Evolutionary conservation across 92 coral and sea anemone species (phyloP), one percentile per base, ranked within the genome.

Genomic region (Zoanthus sociatus): DNA sequence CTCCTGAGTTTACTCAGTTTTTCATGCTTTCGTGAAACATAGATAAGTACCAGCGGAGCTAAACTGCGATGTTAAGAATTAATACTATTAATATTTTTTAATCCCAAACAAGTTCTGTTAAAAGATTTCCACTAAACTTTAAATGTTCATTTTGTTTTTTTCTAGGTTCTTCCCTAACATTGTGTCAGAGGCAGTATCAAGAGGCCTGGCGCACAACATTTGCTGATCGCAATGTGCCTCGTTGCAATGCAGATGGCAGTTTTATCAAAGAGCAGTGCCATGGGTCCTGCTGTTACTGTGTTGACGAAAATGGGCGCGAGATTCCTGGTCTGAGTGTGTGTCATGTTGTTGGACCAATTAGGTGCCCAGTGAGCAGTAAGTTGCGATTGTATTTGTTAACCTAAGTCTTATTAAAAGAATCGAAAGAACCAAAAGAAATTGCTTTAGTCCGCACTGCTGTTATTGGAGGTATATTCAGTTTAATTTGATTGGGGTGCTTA

Each of bases 101-200:
- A 37, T 37, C 55, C 7, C 10, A 3, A 7, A 50, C 12, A 7
- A 11, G 55, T 5, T 1, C 1, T 50, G 55, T 1, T 63, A 16
- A 7, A 17, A 17, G n/a, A 63, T 63, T 3, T 1, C 6, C 6
- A 17, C 30, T 6, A 17, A 4, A 63, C n/a, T 0, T 63, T 63
- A 4, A 37, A 63, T 9, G 69, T 18, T 63, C n/a, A 14, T 63
- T 4, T 18, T 67, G 30, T 69, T 32, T 6, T 69, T 32, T 69
- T 1, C 56, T 60, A 81, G 85, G 85, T 12, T 46, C 74, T 66
- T 81, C 85, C 30, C 50, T 83, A 76, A 91, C 91, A 31, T 51
- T 70, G 11, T 91, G 94, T 66, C 94, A 91, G 73, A 91, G 72
- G 54, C 89, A 79, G 46, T 91, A 91, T 67, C 94, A 87, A n/a